Evolutionary conservation across 2,113 vertebrate species (phyloP).

Genomic region (Xenopus tropicalis): DNA sequence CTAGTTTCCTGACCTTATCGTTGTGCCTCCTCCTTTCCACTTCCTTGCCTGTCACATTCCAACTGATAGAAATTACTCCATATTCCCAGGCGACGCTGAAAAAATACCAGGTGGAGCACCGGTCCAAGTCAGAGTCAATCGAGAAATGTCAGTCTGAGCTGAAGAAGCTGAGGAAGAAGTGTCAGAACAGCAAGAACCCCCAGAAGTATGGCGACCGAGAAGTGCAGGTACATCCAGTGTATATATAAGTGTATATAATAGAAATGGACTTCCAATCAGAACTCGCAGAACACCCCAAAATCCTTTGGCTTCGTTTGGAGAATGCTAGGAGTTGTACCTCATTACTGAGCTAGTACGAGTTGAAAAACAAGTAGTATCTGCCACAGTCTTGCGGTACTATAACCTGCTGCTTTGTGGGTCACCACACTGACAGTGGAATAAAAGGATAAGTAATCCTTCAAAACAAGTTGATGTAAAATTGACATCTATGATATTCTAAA

Average conservation of each 20-base stretch:
- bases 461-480: too few species aligned
- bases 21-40: background rate
- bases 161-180: conserved; percentile 79
- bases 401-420: too few species aligned
- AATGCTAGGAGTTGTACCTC: too few species aligned
- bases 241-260: background rate
- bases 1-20: background rate
- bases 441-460: too few species aligned
- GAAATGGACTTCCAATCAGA: too few species aligned
- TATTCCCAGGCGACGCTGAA: conserved; percentile 71
- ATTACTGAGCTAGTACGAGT: too few species aligned
- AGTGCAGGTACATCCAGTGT: conserved; percentile 66
- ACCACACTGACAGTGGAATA: too few species aligned
- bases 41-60: conserved; percentile 11
- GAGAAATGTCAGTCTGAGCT: conserved; percentile 79
- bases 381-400: too few species aligned
- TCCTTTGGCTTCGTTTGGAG: too few species aligned
- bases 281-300: too few species aligned
- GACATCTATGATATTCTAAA: too few species aligned
- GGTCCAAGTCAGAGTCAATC: conserved; percentile 72
- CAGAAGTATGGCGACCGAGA: conserved; percentile 81
- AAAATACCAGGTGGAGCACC: conserved; percentile 76
- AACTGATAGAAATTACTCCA: conserved; percentile 13
- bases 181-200: conserved; percentile 74
- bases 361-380: too few species aligned